phyloP scores from a whole-genome alignment of 2,888 invertebrate genomes.

The Biston stratarius region DNA sequence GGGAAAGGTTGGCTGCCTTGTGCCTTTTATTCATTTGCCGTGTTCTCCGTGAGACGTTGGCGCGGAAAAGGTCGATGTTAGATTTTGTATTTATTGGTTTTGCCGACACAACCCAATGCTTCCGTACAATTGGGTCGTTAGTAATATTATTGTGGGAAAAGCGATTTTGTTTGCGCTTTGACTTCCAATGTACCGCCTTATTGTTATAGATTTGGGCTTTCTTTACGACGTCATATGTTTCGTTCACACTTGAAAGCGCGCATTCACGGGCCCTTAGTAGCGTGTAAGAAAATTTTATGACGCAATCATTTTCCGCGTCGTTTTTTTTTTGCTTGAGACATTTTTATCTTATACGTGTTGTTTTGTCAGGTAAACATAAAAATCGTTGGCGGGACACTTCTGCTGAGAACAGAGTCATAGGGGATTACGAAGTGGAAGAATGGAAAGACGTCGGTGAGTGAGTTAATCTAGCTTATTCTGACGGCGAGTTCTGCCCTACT shows the following conservation, averaged over 20 bases:
- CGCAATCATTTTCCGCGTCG: slow-evolving; percentile 63
- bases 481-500: slow-evolving; percentile 10
- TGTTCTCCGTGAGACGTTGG: slow-evolving; percentile 58
- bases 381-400: slow-evolving; percentile 85
- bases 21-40: slow-evolving; percentile 75
- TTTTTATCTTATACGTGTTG: slow-evolving; percentile 54
- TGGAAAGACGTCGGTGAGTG: slow-evolving; percentile 90
- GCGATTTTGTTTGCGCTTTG: slow-evolving; percentile 84
- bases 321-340: slow-evolving; percentile 53
- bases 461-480: slow-evolving; percentile 22
- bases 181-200: slow-evolving; percentile 79
- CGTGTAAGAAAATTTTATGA: slow-evolving; percentile 66
- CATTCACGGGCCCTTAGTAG: slow-evolving; percentile 66
- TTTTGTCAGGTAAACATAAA: slow-evolving; percentile 83
- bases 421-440: slow-evolving; percentile 91
- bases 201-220: slow-evolving; percentile 80
- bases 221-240: slow-evolving; percentile 74
- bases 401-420: slow-evolving; percentile 87
- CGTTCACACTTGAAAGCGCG: slow-evolving; percentile 70
- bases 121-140: slow-evolving; percentile 84
- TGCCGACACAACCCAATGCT: slow-evolving; percentile 77
- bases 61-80: slow-evolving; percentile 72
- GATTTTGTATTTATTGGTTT: slow-evolving; percentile 85
- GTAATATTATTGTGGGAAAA: slow-evolving; percentile 84
- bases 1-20: slow-evolving; percentile 67